Conservation (phyloP, 2,113 vertebrate genomes). For the Albula goreensis region DNA sequence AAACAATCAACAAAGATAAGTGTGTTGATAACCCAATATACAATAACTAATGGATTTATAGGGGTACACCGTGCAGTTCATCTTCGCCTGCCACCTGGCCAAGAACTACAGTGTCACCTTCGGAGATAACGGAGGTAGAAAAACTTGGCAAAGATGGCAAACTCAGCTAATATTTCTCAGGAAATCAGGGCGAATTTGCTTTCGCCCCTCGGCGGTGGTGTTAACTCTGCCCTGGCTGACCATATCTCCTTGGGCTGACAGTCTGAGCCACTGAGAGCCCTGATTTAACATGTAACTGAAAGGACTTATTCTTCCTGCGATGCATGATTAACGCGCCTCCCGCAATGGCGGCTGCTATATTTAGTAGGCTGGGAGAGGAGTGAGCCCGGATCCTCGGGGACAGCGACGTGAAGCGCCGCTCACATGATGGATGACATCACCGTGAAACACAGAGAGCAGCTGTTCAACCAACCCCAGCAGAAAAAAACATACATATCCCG, state of each 20-base stretch:
- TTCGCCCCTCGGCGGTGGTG: neutral
- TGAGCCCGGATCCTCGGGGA: slow-evolving; percentile 72
- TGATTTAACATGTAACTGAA: slow-evolving; percentile 62
- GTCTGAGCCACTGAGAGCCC: slow-evolving; percentile 42
- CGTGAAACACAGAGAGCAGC: slow-evolving; percentile 62
- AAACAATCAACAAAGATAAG: too few relatives aligned
- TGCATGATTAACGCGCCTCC: slow-evolving; percentile 75
- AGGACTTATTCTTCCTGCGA: slow-evolving; percentile 71
- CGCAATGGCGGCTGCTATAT: slow-evolving; percentile 67
- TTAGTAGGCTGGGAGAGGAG: slow-evolving; percentile 69
- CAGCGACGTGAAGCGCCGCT: slow-evolving; percentile 70
- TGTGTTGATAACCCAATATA: too few relatives aligned
- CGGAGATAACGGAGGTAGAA: neutral
- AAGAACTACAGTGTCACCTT: neutral
- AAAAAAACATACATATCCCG: slow-evolving; percentile 51
- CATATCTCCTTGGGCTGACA: neutral
- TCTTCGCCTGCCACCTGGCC: too few relatives aligned
- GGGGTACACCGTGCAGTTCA: too few relatives aligned
- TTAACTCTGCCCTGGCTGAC: too few relatives aligned
- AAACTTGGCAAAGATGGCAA: neutral
- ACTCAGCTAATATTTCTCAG: neutral
- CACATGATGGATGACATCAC: slow-evolving; percentile 80
- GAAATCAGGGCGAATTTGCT: neutral
- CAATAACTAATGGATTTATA: too few relatives aligned
- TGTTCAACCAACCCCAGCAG: slow-evolving; percentile 58